Evolutionary conservation across 2,888 invertebrate genomes (phyloP).

Genomic region (Hymenopus coronatus): DNA sequence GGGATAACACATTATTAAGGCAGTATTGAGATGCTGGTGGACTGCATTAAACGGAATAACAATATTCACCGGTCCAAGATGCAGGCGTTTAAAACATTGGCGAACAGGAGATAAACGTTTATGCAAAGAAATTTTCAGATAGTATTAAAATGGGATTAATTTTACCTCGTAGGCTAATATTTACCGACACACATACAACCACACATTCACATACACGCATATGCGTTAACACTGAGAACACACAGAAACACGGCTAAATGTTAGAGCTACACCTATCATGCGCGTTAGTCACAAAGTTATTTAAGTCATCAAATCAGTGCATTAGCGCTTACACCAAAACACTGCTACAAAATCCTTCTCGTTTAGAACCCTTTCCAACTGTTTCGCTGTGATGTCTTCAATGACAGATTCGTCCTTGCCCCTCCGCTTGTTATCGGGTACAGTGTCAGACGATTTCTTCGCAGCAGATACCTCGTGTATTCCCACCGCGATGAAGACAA

Average conservation of each 20-base stretch:
- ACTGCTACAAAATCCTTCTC: slow-evolving; percentile 94
- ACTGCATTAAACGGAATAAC: too few species aligned
- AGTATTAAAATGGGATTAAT: too few species aligned
- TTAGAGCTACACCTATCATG: not conserved
- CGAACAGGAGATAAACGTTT: too few species aligned
- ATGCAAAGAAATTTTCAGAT: too few species aligned
- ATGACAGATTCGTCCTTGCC: slow-evolving; percentile 68
- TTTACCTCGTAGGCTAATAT: not conserved
- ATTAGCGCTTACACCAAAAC: slow-evolving; percentile 86
- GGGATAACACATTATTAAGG: too few species aligned
- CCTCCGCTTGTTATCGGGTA: not conserved
- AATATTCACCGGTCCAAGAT: too few species aligned
- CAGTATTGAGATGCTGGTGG: too few species aligned
- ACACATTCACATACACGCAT: not conserved
- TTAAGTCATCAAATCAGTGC: not conserved
- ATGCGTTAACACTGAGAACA: not conserved
- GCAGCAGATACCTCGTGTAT: slow-evolving; percentile 45
- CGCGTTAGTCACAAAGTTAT: not conserved
- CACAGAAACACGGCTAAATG: not conserved
- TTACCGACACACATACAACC: not conserved
- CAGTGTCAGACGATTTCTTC: slow-evolving; percentile 41
- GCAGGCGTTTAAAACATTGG: too few species aligned
- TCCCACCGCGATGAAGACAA: slow-evolving; percentile 24
- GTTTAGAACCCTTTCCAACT: slow-evolving; percentile 83
- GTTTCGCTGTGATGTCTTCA: slow-evolving; percentile 91